Evolutionary conservation across 2,888 invertebrate species (phyloP), one percentile per base, ranked within the genome.

Genomic region (Eupithecia abbreviata): DNA sequence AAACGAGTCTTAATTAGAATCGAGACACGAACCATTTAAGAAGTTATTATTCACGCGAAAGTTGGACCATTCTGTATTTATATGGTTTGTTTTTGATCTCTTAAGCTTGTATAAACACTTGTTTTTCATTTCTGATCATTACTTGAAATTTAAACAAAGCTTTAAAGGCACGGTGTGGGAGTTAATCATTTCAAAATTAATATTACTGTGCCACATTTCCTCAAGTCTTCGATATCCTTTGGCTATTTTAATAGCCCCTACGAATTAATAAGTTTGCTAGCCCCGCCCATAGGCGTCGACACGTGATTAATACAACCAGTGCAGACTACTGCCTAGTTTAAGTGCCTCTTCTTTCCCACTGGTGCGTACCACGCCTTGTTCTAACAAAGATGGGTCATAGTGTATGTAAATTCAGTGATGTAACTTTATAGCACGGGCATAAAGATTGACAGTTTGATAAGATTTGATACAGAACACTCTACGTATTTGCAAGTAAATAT

Each of bases 201-300:
- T 18, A 58, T 18, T 4, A 62, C 18, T 18, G 4, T 30, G 4
- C 30, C 62, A 30, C 12, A 12, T 30, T 62, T 62, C 12, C 62
- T 62, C 30, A 18, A 18, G 18, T 47, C 3, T 69, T 69, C 49
- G 66, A 89, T 88, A 88, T 90, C 87, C 86, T 88, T 88, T 83
- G 85, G 85, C 86, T 88, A 90, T 90, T 91, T 92, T 91, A 89
- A 91, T 92, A 92, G 92, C 90, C 90, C 89, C 45, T 84, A 87
- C 85, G 92, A 93, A 93, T 94, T 94, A 94, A 94, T 94, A 94
- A 93, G 90, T 76, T 73, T 83, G 79, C 78, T 86, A 80, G 91
- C 94, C 88, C 87, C 95, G 94, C 95, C 89, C 84, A 87, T 91
- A 93, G 95, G 95, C 94, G 94, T 93, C 91, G 87, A 91, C 93